Conservation (phyloP, 2,797 vertebrate genomes). For the Amblyopsis hoosieri region DNA sequence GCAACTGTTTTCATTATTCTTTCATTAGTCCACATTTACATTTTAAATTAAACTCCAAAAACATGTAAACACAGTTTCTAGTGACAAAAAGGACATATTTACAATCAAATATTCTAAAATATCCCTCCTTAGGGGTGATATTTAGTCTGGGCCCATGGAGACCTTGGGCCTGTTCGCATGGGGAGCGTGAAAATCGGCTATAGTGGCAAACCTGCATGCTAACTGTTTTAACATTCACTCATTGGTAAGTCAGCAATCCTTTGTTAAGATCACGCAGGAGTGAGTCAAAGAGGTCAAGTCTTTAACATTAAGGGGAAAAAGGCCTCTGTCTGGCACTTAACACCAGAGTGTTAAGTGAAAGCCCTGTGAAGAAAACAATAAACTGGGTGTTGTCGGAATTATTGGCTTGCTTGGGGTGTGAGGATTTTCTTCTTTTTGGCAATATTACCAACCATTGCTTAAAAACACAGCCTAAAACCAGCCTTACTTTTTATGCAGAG, state of each 20-base stretch:
- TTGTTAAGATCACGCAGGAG: slow-evolving; percentile 30
- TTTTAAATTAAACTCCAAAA: too few species aligned
- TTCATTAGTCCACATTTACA: too few species aligned
- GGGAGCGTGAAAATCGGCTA: too few species aligned
- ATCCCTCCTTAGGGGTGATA: too few species aligned
- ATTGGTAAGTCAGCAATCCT: slow-evolving; percentile 33
- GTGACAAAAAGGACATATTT: too few species aligned
- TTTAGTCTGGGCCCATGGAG: too few species aligned
- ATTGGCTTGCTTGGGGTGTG: slow-evolving; percentile 65
- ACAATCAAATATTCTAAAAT: too few species aligned
- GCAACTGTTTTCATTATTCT: too few species aligned
- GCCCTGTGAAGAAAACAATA: slow-evolving; percentile 68
- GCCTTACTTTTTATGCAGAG: slow-evolving; percentile 27
- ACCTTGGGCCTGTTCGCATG: too few species aligned
- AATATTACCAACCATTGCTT: slow-evolving; percentile 44
- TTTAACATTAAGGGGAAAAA: slow-evolving; percentile 38
- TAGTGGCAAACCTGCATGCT: too few species aligned
- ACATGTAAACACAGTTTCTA: too few species aligned
- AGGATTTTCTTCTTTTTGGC: slow-evolving; percentile 41
- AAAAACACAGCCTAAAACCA: slow-evolving; percentile 42
- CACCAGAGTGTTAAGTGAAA: slow-evolving; percentile 61
- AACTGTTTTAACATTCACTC: slow-evolving; percentile 10
- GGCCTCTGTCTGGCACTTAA: slow-evolving; percentile 49
- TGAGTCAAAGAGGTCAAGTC: slow-evolving; percentile 44
- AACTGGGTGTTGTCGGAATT: slow-evolving; percentile 59